These are phyloP conservation scores for Henicopernis longicauda DNA, from an alignment of 2,113 vertebrate species.

Conservation along the genomic window DNA sequence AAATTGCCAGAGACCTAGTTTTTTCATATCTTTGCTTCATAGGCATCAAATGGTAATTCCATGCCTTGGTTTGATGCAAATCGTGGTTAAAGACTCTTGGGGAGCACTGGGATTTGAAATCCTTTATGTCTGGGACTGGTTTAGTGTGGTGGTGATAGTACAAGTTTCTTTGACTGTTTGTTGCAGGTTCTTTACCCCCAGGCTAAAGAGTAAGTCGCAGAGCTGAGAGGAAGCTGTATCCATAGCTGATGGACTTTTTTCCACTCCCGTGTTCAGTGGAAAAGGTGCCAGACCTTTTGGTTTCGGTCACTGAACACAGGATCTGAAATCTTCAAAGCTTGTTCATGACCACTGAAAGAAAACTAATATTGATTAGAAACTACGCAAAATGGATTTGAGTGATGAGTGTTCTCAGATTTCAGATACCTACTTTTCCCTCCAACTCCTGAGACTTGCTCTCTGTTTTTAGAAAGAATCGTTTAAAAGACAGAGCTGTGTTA, in stretches of 20 bases:
- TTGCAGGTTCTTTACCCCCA: neutral
- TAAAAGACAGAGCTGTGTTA: neutral
- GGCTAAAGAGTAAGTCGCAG: neutral
- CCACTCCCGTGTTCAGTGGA: neutral
- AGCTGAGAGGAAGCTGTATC: neutral
- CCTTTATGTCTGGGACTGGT: neutral
- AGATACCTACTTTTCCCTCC: neutral
- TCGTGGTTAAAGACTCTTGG: neutral
- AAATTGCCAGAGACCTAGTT: neutral
- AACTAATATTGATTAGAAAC: neutral
- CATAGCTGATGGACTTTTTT: neutral
- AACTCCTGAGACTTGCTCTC: neutral
- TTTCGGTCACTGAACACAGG: neutral
- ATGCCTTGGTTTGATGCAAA: neutral
- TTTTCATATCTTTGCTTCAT: neutral
- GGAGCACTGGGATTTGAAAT: neutral
- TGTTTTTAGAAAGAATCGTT: neutral
- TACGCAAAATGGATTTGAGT: neutral
- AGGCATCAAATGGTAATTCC: neutral
- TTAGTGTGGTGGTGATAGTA: neutral
- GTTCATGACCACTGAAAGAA: neutral
- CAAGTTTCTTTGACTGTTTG: neutral
- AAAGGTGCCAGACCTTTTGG: neutral
- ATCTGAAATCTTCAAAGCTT: neutral
- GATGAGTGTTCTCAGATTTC: neutral